Evolutionary conservation across 2,797 vertebrate genomes (phyloP).

Genomic region (Hippocampus kuda): DNA sequence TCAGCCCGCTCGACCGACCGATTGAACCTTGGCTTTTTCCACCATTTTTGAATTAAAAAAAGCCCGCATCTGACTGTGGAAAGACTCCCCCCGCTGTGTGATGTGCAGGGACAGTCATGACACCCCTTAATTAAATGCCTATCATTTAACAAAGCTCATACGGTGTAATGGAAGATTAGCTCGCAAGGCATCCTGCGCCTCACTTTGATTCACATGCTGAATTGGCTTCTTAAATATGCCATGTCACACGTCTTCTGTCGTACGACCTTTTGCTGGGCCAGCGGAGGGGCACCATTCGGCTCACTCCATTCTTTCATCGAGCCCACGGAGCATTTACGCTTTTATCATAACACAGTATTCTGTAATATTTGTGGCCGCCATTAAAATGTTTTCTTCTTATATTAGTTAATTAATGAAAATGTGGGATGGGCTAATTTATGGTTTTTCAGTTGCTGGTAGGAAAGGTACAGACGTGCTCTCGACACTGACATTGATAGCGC

Average conservation of each 20-base stretch:
- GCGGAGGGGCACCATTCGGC: no score
- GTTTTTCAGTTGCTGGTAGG: no score
- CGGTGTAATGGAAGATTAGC: conserved; percentile 37
- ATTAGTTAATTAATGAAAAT: no score
- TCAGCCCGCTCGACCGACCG: neutral
- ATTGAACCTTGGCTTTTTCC: conserved; percentile 14
- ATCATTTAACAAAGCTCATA: conserved; percentile 40
- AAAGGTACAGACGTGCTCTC: no score
- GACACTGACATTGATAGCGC: no score
- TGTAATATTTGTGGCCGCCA: no score
- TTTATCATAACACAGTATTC: no score
- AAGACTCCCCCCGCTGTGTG: conserved; percentile 23
- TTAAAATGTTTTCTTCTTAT: no score
- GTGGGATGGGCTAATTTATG: no score
- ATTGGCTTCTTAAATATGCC: conserved; percentile 7
- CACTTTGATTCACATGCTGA: conserved; percentile 21
- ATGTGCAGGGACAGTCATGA: conserved; percentile 31
- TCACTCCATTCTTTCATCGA: no score
- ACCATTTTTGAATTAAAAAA: conserved; percentile 24
- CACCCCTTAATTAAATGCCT: conserved; percentile 45
- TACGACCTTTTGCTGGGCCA: neutral
- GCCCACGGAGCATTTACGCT: no score
- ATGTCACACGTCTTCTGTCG: conserved; percentile 16
- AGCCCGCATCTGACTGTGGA: conserved; percentile 15
- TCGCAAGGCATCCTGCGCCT: conserved; percentile 16